Percentiles rank a stretch among this genome's conserved stretches.
Conservation (phyloP, 2,797 vertebrate genomes). For the Eurystomus glaucurus region DNA sequence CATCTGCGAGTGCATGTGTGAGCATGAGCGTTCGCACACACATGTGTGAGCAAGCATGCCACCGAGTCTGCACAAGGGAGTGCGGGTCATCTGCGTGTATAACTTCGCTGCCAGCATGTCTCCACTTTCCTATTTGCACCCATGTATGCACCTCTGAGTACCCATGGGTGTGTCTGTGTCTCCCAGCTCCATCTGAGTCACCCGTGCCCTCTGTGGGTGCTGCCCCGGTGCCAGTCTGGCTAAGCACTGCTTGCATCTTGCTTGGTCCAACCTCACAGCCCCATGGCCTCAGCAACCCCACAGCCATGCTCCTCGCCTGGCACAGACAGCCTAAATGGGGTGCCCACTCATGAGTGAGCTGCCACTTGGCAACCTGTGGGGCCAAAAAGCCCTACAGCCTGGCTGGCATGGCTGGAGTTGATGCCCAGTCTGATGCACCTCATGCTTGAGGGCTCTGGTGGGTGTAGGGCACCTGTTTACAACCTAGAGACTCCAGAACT, state of each 20-base stretch:
- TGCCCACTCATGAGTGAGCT: background rate
- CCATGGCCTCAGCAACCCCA: background rate
- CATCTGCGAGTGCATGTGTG: rapidly evolving
- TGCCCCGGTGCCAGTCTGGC: background rate
- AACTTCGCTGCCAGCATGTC: rapidly evolving
- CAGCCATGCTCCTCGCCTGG: rapidly evolving
- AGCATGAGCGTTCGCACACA: rapidly evolving
- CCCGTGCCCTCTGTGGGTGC: background rate
- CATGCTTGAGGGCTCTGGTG: background rate
- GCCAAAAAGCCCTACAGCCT: background rate
- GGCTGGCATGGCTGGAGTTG: rapidly evolving
- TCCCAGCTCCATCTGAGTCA: background rate
- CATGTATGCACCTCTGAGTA: rapidly evolving
- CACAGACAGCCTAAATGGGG: rapidly evolving
- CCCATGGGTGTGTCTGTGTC: rapidly evolving
- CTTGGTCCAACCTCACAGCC: background rate
- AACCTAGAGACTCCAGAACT: background rate
- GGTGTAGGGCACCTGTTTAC: rapidly evolving
- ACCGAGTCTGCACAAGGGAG: rapidly evolving
- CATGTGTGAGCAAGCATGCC: rapidly evolving
- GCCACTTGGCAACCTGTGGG: background rate
- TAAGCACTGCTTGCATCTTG: rapidly evolving
- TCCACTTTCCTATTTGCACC: background rate
- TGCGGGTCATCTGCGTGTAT: rapidly evolving
- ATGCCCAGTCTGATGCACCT: background rate